A percentile compares a stretch with the other conserved stretches of the same genome.
These are phyloP conservation scores for Mionectes olivaceus DNA, from an alignment of 2,797 vertebrate genomes.

Conservation along the genomic window DNA sequence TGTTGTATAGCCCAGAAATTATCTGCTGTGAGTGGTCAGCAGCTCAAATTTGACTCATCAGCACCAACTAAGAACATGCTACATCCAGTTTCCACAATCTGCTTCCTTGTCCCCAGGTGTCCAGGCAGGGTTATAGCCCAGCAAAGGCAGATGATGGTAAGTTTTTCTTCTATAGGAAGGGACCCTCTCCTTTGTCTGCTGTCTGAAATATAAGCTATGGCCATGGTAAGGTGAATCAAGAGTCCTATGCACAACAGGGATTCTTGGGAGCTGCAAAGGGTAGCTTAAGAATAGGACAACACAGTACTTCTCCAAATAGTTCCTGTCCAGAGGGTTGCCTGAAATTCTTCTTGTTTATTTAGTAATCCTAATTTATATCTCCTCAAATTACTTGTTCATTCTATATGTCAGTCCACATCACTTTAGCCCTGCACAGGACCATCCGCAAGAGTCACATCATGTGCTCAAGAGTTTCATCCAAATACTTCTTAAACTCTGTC, in stretches of 20 bases:
- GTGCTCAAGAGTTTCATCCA: background rate
- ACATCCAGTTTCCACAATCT: background rate
- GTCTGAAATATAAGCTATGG: background rate
- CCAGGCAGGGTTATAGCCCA: background rate
- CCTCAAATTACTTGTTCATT: background rate
- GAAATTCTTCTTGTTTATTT: background rate
- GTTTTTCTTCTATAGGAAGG: background rate
- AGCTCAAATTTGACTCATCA: background rate
- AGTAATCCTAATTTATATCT: background rate
- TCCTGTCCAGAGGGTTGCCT: background rate
- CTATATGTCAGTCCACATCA: background rate
- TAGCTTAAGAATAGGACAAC: background rate
- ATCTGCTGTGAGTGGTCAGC: background rate
- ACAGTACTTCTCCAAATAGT: background rate
- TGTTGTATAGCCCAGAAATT: background rate
- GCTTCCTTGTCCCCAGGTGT: accelerated
- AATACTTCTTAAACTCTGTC: background rate
- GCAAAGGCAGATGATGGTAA: background rate
- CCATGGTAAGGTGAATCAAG: background rate
- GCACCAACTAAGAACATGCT: background rate
- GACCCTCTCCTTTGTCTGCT: background rate
- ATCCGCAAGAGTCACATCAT: background rate
- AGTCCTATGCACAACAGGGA: accelerated
- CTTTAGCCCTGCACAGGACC: background rate
- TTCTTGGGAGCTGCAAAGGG: background rate